Conservation (phyloP, 2,797 vertebrate species). For the Pelodytes ibericus region DNA sequence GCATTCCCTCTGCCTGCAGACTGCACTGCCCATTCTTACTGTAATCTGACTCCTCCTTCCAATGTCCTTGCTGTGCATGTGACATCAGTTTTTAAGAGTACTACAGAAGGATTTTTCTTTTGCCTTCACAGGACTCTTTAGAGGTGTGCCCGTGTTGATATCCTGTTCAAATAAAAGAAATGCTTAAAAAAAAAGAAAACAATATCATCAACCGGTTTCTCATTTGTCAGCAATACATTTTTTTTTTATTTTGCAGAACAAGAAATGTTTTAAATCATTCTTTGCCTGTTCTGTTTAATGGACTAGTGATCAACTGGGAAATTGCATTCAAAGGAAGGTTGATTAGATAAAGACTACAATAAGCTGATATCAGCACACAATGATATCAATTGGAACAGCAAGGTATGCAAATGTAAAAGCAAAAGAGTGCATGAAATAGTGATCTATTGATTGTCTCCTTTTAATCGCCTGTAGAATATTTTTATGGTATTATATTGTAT, state of each 20-base stretch:
- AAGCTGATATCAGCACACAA: slow-evolving; percentile 26
- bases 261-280: accelerated
- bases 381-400: slow-evolving; percentile 8
- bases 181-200: slow-evolving; percentile 36
- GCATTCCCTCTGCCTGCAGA: slow-evolving; percentile 71
- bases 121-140: slow-evolving; percentile 48
- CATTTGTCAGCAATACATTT: not conserved
- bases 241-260: slow-evolving; percentile 39
- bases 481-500: no score
- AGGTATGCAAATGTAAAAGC: no score
- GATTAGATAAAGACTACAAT: slow-evolving; percentile 47
- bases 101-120: slow-evolving; percentile 68
- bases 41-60: slow-evolving; percentile 84
- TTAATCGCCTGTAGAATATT: no score
- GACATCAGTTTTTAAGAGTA: slow-evolving; percentile 78
- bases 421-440: not conserved
- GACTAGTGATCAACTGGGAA: slow-evolving; percentile 22
- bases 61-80: slow-evolving; percentile 78
- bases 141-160: slow-evolving; percentile 57
- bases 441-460: slow-evolving; percentile 26
- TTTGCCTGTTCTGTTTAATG: slow-evolving; percentile 3
- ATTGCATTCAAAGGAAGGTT: slow-evolving; percentile 23
- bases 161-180: slow-evolving; percentile 57
- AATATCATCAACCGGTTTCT: slow-evolving; percentile 26
- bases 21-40: slow-evolving; percentile 77